These are phyloP conservation scores for Calephelis nemesis DNA, from an alignment of 1,140 invertebrate species.

Conservation along the genomic window DNA sequence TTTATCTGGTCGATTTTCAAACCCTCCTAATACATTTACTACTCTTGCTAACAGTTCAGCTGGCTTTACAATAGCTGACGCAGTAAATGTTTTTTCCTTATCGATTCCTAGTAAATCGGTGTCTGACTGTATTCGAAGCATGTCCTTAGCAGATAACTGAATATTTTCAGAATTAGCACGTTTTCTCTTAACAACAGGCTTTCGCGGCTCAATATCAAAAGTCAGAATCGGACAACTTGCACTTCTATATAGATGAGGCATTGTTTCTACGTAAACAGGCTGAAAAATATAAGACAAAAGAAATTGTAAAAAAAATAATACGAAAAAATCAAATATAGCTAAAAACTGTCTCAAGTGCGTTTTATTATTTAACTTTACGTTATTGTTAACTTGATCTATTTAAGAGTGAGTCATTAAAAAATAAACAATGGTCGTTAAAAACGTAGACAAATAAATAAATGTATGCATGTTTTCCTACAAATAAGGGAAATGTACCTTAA, in stretches of 20 bases:
- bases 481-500: slow-evolving; percentile 81
- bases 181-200: slow-evolving; percentile 78
- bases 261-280: slow-evolving; percentile 79
- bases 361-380: too few relatives aligned
- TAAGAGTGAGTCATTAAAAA: too few relatives aligned
- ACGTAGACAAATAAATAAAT: too few relatives aligned
- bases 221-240: slow-evolving; percentile 82
- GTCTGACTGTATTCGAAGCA: slow-evolving; percentile 85
- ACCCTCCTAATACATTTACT: slow-evolving; percentile 86
- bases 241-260: slow-evolving; percentile 67
- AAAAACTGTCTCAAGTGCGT: too few relatives aligned
- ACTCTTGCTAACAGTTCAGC: slow-evolving; percentile 86
- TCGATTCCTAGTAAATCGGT: slow-evolving; percentile 88
- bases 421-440: too few relatives aligned
- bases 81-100: slow-evolving; percentile 86
- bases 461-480: neutral
- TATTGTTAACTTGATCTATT: too few relatives aligned
- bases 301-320: slow-evolving; percentile 21
- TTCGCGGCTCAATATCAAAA: slow-evolving; percentile 76
- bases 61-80: slow-evolving; percentile 83
- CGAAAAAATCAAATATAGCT: neutral
- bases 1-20: slow-evolving; percentile 73
- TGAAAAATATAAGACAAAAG: slow-evolving; percentile 45
- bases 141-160: slow-evolving; percentile 64
- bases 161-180: slow-evolving; percentile 83